Percentiles rank a stretch among this genome's conserved stretches.
These are phyloP conservation scores for Turritopsis rubra DNA, from an alignment of 30 jellyfish, hydroid and myxozoan genomes.

Conservation along the genomic window DNA sequence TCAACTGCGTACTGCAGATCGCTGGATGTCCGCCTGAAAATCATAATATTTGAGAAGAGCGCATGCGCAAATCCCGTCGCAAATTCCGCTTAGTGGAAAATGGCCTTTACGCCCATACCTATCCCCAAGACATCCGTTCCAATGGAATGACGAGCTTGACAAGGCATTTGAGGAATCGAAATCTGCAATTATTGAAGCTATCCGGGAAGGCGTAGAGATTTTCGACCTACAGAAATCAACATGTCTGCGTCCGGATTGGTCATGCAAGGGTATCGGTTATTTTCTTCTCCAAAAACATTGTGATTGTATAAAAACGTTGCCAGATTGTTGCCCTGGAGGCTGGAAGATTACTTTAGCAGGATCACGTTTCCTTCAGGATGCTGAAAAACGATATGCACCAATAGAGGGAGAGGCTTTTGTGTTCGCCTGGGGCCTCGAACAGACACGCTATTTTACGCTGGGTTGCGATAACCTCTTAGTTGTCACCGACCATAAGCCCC, in stretches of 20 bases:
- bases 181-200: not conserved
- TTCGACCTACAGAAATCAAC: not conserved
- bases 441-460: constrained; percentile 16
- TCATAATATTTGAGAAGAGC: too few relatives aligned
- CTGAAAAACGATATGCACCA: constrained; percentile 18
- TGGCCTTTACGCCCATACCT: not conserved
- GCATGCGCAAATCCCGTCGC: not conserved
- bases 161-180: not conserved
- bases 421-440: constrained; percentile 17
- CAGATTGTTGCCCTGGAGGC: not conserved
- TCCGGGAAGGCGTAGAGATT: constrained; percentile 5
- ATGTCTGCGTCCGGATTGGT: constrained; percentile 8
- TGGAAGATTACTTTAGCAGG: constrained; percentile 17
- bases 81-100: not conserved
- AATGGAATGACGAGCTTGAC: not conserved
- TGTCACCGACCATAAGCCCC: constrained; percentile 30
- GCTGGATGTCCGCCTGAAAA: too few relatives aligned
- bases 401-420: constrained; percentile 23
- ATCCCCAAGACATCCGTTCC: not conserved
- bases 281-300: constrained; percentile 2
- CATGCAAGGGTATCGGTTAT: not conserved
- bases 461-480: not conserved
- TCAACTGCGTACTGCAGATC: too few relatives aligned
- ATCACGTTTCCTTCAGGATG: not conserved
- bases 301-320: not conserved